Evolutionary conservation across 1,140 invertebrate species (phyloP), one percentile per base, ranked within the genome.

Genomic region (Trissolcus basalis): DNA sequence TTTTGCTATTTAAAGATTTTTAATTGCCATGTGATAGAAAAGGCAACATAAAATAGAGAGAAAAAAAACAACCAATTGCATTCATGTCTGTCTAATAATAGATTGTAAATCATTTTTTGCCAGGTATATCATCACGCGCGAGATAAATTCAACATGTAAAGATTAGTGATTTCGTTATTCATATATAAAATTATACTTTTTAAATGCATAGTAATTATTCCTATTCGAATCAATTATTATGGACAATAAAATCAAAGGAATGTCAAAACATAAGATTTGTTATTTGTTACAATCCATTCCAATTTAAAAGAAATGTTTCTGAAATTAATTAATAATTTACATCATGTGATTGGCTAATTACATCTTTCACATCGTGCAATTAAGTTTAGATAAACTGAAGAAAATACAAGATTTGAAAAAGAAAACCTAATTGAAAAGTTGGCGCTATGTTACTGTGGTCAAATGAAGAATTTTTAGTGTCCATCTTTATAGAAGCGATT

Each of bases 61-160:
- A 47, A 35, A 47, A 32, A 59, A 63, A 59, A 59, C 54, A 50
- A 63, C 63, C 53, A 54, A 58, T 72, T 64, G 32, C 60, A 65
- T 43, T 53, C 35, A 13, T 12, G 14, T 60, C 59, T 53, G 41
- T 53, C 59, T 65, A 54, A 73, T 65, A 73, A 73, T 73, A 55
- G 61, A 65, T 60, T 60, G 32, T 73, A 73, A 73, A 65, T 73
- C 70, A 73, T 73, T 65, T 73, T 72, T 73, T 73, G 55, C 55
- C 50, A 65, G 61, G 50, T 32, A 33, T 49, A 69, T 61, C 36
- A 69, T 69, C 50, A 59, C 15, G 39, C 39, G 47, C 41, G 59
- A 41, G 60, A 53, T 72, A 35, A 60, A 65, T 65, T 60, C 61
- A 15, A 10, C 39, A 51, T 61, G 67, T 56, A 39, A 39, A 39